phyloP scores from a whole-genome alignment of 1,140 invertebrate genomes.

The Euura lappo region DNA sequence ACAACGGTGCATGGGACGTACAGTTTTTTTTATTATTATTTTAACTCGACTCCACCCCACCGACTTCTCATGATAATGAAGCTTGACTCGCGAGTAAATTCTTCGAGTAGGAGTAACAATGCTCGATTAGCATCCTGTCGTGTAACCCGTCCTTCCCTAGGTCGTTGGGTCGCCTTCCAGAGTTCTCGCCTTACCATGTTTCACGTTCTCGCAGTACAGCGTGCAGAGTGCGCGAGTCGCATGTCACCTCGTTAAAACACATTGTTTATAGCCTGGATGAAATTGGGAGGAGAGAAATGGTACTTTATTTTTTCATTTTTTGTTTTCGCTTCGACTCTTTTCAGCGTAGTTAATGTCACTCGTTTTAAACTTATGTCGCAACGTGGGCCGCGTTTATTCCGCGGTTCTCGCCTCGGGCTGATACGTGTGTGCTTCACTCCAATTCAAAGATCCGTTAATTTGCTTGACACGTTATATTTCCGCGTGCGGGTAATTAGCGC shows the following conservation, averaged over 20 bases:
- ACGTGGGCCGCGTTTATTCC: background rate
- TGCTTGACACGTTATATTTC: background rate
- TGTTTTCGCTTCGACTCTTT: too few relatives aligned
- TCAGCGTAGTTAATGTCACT: background rate
- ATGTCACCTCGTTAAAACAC: slow-evolving; percentile 6
- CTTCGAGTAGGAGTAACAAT: slow-evolving; percentile 7
- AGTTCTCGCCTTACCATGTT: background rate
- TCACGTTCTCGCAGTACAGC: background rate
- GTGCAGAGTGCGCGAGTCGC: too few relatives aligned
- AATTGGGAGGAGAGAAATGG: background rate
- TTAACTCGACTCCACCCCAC: background rate
- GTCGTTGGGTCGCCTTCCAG: background rate
- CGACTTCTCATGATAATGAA: background rate
- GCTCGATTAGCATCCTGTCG: background rate
- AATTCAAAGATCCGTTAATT: background rate
- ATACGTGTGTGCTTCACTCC: background rate
- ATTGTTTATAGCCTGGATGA: background rate
- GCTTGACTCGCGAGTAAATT: background rate
- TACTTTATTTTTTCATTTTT: background rate
- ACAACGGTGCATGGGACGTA: background rate
- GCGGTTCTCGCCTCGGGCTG: background rate
- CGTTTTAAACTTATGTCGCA: background rate
- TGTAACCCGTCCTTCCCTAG: background rate
- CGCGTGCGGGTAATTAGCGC: background rate
- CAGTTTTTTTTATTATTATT: background rate